A percentile compares a stretch with the other conserved stretches of the same genome.
Conservation (phyloP, 2,113 vertebrate genomes). For the Cynocephalus volans region DNA sequence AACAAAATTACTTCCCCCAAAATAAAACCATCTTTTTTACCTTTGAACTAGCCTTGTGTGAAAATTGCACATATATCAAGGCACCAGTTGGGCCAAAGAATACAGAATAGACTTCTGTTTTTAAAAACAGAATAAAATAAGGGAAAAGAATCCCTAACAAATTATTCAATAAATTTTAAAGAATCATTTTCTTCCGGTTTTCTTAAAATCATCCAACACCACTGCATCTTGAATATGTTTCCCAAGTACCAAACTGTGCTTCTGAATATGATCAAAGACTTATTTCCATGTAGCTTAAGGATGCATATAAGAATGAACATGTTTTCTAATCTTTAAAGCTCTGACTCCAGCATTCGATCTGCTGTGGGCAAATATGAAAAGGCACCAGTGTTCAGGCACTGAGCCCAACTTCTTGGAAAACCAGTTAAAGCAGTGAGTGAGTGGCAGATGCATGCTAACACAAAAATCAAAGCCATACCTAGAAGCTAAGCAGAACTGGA, state of each 20-base stretch:
- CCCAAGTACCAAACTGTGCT: constrained; percentile 50
- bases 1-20: constrained; percentile 41
- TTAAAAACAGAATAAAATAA: constrained; percentile 14
- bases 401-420: constrained; percentile 80
- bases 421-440: constrained; percentile 82
- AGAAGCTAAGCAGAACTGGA: constrained; percentile 82
- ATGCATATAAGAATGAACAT: neutral
- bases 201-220: constrained; percentile 69
- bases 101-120: constrained; percentile 50
- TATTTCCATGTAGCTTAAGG: constrained; percentile 76
- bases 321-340: constrained; percentile 14
- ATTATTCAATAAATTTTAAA: constrained; percentile 79
- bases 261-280: constrained; percentile 67
- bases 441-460: constrained; percentile 82
- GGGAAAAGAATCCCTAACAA: constrained; percentile 55
- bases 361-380: neutral
- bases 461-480: constrained; percentile 89
- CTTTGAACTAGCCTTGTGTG: constrained; percentile 74
- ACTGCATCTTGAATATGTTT: neutral
- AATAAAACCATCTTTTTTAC: constrained; percentile 71
- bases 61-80: constrained; percentile 79
- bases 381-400: constrained; percentile 69
- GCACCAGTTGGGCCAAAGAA: constrained; percentile 61
- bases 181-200: constrained; percentile 48
- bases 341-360: neutral